A percentile compares a stretch with the other conserved stretches of the same genome.
Evolutionary conservation across 1,140 invertebrate genomes (phyloP).

Genomic region (Luehdorfia chinensis): DNA sequence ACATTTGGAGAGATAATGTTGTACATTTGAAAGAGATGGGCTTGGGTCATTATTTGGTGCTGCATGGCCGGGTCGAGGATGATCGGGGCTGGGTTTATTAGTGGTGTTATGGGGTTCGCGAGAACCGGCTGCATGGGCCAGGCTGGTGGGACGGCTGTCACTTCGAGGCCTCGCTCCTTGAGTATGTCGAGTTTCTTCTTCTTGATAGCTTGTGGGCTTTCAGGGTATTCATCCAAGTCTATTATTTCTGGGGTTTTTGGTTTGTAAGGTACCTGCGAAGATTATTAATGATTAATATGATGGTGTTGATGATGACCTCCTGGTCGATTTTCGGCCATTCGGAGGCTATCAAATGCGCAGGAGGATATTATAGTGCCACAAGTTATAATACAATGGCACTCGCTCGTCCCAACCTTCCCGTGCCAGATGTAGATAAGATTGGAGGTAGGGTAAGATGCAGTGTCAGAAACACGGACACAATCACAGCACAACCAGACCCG

Average conservation of each 20-base stretch:
- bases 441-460: no score
- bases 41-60: conserved; percentile 75
- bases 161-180: conserved; percentile 84
- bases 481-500: no score
- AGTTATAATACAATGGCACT: no score
- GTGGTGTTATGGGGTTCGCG: conserved; percentile 29
- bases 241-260: conserved; percentile 82
- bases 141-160: conserved; percentile 78
- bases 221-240: conserved; percentile 77
- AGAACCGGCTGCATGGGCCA: conserved; percentile 27
- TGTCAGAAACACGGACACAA: no score
- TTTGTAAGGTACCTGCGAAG: conserved; percentile 71
- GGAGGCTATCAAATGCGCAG: no score
- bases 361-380: no score
- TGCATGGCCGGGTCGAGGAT: conserved; percentile 58
- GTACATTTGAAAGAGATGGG: conserved; percentile 76
- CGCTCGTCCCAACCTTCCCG: no score
- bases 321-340: no score
- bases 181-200: conserved; percentile 85
- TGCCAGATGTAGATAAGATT: no score
- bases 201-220: conserved; percentile 76
- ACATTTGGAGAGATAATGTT: conserved; percentile 50
- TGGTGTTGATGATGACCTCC: no score
- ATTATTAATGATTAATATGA: no score
- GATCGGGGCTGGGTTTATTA: conserved; percentile 34